Evolutionary conservation across 1,140 invertebrate genomes (phyloP).

Genomic region (Ostrea denselamellosa): DNA sequence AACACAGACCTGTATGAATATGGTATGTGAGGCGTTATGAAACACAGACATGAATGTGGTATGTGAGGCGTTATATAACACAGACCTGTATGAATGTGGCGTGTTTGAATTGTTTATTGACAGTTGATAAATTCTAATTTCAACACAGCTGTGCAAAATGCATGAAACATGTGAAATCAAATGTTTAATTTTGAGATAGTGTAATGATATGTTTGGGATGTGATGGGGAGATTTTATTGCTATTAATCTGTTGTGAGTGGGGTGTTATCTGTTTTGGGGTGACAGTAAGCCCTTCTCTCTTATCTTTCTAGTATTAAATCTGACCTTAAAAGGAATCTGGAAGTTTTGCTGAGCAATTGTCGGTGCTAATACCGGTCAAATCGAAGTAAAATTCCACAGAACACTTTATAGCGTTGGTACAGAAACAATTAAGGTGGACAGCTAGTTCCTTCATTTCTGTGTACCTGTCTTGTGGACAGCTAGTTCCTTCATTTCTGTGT

Average conservation of each 20-base stretch:
- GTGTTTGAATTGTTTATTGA: background rate
- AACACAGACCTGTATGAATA: too few relatives aligned
- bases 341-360: conserved; percentile 1
- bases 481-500: too few relatives aligned
- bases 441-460: too few relatives aligned
- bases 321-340: background rate
- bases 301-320: background rate
- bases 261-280: too few relatives aligned
- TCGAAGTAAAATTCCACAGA: background rate
- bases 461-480: too few relatives aligned
- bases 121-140: background rate
- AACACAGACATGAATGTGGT: too few relatives aligned
- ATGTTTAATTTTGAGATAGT: background rate
- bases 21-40: too few relatives aligned
- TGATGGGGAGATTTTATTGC: background rate
- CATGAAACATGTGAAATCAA: background rate
- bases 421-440: too few relatives aligned
- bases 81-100: background rate
- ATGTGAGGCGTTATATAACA: too few relatives aligned
- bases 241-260: background rate
- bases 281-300: too few relatives aligned
- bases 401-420: background rate
- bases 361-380: background rate
- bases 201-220: conserved; percentile 9
- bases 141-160: background rate